phyloP scores from a whole-genome alignment of 2,113 vertebrate species.

The Syngnathoides biaculeatus region DNA sequence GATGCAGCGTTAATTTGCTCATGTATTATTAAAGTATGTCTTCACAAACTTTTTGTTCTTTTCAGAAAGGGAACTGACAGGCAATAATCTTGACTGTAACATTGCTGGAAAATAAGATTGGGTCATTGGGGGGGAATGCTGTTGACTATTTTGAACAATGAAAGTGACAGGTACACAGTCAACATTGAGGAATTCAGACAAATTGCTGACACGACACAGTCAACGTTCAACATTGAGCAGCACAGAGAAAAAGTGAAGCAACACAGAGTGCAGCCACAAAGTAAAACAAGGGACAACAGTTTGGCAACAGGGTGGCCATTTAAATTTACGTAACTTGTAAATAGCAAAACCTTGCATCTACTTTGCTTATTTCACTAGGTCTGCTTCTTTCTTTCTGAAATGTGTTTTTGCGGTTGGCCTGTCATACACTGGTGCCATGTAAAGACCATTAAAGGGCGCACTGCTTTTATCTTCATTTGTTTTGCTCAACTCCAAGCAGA shows the following conservation, averaged over 20 bases:
- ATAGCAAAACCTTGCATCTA: not conserved
- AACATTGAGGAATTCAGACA: slow-evolving; percentile 7
- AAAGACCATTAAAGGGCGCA: slow-evolving; percentile 16
- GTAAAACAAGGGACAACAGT: slow-evolving; percentile 1
- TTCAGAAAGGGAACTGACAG: slow-evolving; percentile 48
- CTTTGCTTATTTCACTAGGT: not conserved
- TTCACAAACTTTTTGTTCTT: slow-evolving; percentile 1
- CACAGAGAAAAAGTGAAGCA: slow-evolving; percentile 36
- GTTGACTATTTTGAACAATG: slow-evolving; percentile 4
- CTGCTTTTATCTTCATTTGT: slow-evolving; percentile 38
- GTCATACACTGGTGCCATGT: not conserved
- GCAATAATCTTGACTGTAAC: slow-evolving; percentile 5
- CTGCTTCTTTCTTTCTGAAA: slow-evolving; percentile 8
- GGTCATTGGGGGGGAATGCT: slow-evolving; percentile 6
- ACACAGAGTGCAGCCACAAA: slow-evolving; percentile 31
- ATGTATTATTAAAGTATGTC: not conserved
- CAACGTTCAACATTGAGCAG: slow-evolving; percentile 27
- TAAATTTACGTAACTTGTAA: not conserved
- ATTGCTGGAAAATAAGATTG: slow-evolving; percentile 15
- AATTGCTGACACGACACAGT: slow-evolving; percentile 15
- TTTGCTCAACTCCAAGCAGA: slow-evolving; percentile 33
- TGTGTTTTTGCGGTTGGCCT: slow-evolving; percentile 19
- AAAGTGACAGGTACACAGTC: not conserved
- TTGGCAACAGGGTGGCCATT: slow-evolving; percentile 5
- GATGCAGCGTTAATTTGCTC: not conserved